Evolutionary conservation across 2,888 invertebrate genomes (phyloP).

Genomic region (Drosophila peninsularis): DNA sequence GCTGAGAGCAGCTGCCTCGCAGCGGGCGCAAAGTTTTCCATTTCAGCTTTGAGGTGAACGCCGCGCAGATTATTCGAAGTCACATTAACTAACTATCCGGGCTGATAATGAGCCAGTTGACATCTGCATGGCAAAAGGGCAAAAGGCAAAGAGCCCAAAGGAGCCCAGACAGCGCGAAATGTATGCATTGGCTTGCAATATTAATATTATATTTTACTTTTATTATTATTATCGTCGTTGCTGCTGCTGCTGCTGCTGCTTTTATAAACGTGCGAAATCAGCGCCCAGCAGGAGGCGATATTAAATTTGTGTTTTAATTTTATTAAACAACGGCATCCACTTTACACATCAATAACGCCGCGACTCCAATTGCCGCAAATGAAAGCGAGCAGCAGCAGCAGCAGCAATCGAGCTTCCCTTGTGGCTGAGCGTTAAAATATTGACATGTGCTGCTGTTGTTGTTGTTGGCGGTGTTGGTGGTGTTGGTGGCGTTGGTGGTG

Average conservation of each 20-base stretch:
- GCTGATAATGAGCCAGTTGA: slow-evolving; percentile 61
- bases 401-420: slow-evolving; percentile 55
- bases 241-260: slow-evolving; percentile 8
- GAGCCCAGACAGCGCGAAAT: slow-evolving; percentile 2
- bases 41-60: slow-evolving; percentile 29
- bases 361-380: slow-evolving; percentile 42
- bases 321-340: slow-evolving; percentile 76
- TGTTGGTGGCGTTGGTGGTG: neutral
- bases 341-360: slow-evolving; percentile 76
- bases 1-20: slow-evolving; percentile 7
- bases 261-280: slow-evolving; percentile 54
- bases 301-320: slow-evolving; percentile 78
- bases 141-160: neutral
- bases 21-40: slow-evolving; percentile 45
- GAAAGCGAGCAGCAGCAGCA: slow-evolving; percentile 24
- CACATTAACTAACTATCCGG: slow-evolving; percentile 36
- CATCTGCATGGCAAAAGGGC: slow-evolving; percentile 31
- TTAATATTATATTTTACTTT: slow-evolving; percentile 27
- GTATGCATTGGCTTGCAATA: slow-evolving; percentile 23
- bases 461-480: slow-evolving; percentile 18
- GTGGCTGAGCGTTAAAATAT: slow-evolving; percentile 72
- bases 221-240: slow-evolving; percentile 6
- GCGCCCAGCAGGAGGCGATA: slow-evolving; percentile 43
- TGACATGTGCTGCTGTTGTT: slow-evolving; percentile 67
- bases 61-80: slow-evolving; percentile 1